Percentiles rank a stretch among this genome's conserved stretches.
Conservation (phyloP, 2,797 vertebrate genomes). For the Rhinatrema bivittatum region DNA sequence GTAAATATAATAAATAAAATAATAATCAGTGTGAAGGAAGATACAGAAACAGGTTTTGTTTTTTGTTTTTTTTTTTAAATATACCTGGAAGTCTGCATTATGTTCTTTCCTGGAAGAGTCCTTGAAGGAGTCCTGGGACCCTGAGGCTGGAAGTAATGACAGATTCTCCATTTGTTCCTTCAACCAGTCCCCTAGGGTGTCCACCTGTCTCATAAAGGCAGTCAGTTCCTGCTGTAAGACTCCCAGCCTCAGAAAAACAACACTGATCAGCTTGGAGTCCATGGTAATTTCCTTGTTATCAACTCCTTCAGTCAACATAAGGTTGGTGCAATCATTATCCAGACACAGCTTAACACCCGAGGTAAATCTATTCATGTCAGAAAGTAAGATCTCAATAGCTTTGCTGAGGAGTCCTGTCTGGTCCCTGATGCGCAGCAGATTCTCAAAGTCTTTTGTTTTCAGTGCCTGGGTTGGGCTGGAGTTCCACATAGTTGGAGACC, state of each 20-base stretch:
- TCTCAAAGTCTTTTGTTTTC: constrained; percentile 72
- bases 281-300: constrained; percentile 64
- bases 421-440: constrained; percentile 77
- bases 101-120: constrained; percentile 60
- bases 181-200: constrained; percentile 50
- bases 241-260: constrained; percentile 76
- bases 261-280: constrained; percentile 73
- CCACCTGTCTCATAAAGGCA: constrained; percentile 74
- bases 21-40: constrained; percentile 20
- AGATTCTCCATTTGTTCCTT: constrained; percentile 61
- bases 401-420: constrained; percentile 83
- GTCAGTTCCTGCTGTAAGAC: constrained; percentile 80
- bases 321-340: constrained; percentile 64
- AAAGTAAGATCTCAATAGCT: constrained; percentile 82
- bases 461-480: constrained; percentile 43
- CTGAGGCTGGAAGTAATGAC: constrained; percentile 34
- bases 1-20: constrained; percentile 45
- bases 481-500: constrained; percentile 10
- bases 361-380: constrained; percentile 76
- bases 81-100: constrained; percentile 72
- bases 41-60: not conserved
- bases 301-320: constrained; percentile 53
- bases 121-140: constrained; percentile 46
- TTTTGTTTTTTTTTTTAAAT: constrained; percentile 2
- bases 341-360: constrained; percentile 70